phyloP scores from a whole-genome alignment of 1,140 invertebrate genomes.

The Cataglyphis hispanica region DNA sequence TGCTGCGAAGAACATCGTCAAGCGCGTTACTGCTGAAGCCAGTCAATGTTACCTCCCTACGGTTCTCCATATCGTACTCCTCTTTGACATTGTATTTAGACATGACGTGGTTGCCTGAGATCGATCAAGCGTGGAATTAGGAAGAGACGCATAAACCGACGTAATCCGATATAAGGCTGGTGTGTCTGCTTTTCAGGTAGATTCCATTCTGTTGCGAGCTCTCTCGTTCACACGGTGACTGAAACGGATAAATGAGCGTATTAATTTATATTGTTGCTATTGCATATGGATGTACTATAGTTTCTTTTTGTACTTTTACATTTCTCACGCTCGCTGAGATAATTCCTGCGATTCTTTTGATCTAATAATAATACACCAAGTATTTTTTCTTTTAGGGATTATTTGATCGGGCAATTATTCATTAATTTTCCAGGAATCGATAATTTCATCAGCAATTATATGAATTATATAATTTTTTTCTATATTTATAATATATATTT shows the following conservation, averaged over 20 bases:
- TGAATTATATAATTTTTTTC: background rate
- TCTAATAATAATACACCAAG: background rate
- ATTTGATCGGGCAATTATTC: background rate
- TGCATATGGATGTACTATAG: background rate
- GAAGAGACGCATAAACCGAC: background rate
- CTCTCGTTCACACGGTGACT: constrained; percentile 48
- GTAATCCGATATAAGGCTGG: constrained; percentile 17
- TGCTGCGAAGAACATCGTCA: constrained; percentile 75
- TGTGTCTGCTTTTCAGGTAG: constrained; percentile 51
- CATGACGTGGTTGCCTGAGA: constrained; percentile 72
- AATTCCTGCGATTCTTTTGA: constrained; percentile 2
- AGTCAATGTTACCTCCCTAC: constrained; percentile 79
- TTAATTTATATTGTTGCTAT: constrained; percentile 20
- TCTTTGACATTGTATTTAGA: constrained; percentile 81
- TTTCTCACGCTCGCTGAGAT: constrained; percentile 5
- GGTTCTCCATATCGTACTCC: constrained; percentile 77
- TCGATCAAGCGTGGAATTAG: constrained; percentile 11
- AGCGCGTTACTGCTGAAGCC: constrained; percentile 76
- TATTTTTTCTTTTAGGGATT: background rate
- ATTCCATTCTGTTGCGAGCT: constrained; percentile 56
- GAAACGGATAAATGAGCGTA: constrained; percentile 12
- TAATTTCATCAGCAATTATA: background rate
- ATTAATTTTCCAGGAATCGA: background rate
- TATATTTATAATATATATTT: constrained; percentile 1
- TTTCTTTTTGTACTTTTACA: constrained; percentile 12